phyloP scores from a whole-genome alignment of 1,140 invertebrate genomes.

The Lucilia cuprina region DNA sequence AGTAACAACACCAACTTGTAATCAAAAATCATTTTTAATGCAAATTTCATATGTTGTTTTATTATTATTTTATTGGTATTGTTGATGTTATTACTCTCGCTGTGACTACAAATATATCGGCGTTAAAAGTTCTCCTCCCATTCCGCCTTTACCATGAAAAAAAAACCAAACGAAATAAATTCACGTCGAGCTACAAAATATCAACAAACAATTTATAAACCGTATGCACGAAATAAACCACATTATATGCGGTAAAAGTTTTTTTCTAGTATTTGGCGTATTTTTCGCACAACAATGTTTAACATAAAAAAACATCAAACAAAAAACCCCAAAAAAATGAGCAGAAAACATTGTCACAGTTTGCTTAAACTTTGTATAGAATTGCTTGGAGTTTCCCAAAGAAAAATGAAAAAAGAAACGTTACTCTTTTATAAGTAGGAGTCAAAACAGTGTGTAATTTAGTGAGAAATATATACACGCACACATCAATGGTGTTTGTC shows the following conservation, averaged over 20 bases:
- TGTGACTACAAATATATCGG: not conserved
- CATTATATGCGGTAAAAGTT: not conserved
- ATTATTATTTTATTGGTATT: not conserved
- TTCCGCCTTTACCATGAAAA: too few species aligned
- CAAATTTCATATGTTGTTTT: slow-evolving; percentile 8
- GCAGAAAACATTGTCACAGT: too few species aligned
- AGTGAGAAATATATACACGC: too few species aligned
- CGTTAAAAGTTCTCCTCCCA: not conserved
- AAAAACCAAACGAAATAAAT: not conserved
- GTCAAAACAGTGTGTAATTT: too few species aligned
- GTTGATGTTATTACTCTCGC: not conserved
- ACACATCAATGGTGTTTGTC: too few species aligned
- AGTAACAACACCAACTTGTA: not conserved
- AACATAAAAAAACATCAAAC: too few species aligned
- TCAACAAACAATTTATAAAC: not conserved
- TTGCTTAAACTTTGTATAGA: too few species aligned
- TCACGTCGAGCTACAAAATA: not conserved
- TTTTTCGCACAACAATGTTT: too few species aligned
- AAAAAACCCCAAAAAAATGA: too few species aligned
- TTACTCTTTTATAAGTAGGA: too few species aligned
- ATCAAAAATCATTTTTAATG: not conserved
- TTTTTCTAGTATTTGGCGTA: not conserved
- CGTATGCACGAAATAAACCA: not conserved
- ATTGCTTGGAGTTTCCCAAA: too few species aligned
- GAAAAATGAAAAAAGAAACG: too few species aligned